Evolutionary conservation across 2,888 invertebrate genomes (phyloP).

Genomic region (Tortrix viridana): DNA sequence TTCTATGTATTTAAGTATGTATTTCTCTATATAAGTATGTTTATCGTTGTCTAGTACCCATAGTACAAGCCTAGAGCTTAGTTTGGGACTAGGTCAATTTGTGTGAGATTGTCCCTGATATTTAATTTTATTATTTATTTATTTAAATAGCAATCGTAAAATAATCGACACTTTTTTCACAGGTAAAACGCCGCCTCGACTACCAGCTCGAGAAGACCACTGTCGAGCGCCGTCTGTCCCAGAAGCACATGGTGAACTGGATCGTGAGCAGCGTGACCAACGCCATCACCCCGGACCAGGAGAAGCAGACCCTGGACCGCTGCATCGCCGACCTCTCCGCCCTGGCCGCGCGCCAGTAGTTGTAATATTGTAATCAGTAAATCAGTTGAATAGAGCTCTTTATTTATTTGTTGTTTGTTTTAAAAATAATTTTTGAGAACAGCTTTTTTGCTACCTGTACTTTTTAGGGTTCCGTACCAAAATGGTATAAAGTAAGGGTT

Average conservation of each 20-base stretch:
- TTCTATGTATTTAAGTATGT: no score
- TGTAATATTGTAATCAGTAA: slow-evolving; percentile 31
- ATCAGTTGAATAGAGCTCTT: slow-evolving; percentile 27
- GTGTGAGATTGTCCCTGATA: no score
- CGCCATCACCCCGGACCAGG: slow-evolving; percentile 97
- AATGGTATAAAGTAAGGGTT: no score
- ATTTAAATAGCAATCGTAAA: no score
- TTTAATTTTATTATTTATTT: no score
- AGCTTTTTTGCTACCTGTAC: no score
- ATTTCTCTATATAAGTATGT: no score
- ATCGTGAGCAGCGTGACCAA: slow-evolving; percentile 92
- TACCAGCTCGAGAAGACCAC: slow-evolving; percentile 95
- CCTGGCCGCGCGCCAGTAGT: slow-evolving; percentile 83
- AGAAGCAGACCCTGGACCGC: slow-evolving; percentile 93
- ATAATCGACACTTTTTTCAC: slow-evolving; percentile 20
- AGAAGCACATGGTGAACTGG: slow-evolving; percentile 98
- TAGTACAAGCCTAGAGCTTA: no score
- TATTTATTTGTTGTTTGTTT: not conserved
- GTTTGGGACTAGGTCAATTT: no score
- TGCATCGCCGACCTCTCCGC: slow-evolving; percentile 94
- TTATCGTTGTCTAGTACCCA: no score
- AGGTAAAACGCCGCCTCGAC: slow-evolving; percentile 94
- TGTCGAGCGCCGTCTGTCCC: slow-evolving; percentile 92
- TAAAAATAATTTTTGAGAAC: no score
- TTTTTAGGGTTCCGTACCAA: no score